Evolutionary conservation across 2,888 invertebrate species (phyloP).

Genomic region (Opisthograptis luteolata): DNA sequence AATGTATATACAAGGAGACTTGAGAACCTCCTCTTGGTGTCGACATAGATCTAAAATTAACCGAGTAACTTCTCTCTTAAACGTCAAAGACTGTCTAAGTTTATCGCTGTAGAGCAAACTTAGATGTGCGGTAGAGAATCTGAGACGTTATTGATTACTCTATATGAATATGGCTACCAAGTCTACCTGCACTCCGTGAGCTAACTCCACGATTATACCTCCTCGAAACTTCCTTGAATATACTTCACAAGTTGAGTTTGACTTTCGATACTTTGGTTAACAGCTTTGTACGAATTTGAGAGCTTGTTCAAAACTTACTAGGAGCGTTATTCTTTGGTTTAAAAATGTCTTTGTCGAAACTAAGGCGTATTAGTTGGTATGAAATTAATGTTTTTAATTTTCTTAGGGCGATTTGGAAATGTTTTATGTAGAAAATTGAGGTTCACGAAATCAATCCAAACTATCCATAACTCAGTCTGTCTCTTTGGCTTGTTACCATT

Average conservation of each 20-base stretch:
- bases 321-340: constrained; percentile 13
- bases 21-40: too few relatives aligned
- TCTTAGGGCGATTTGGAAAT: too few relatives aligned
- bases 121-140: constrained; percentile 24
- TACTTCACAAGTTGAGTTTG: constrained; percentile 15
- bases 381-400: too few relatives aligned
- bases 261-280: constrained; percentile 22
- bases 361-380: too few relatives aligned
- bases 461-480: too few relatives aligned
- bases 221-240: constrained; percentile 19
- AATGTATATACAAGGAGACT: too few relatives aligned
- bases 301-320: constrained; percentile 6
- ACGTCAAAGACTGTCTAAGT: constrained; percentile 24
- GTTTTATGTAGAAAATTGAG: too few relatives aligned
- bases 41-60: too few relatives aligned
- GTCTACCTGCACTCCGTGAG: constrained; percentile 6
- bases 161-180: constrained; percentile 10
- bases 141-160: constrained; percentile 31
- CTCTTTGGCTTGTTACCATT: too few relatives aligned
- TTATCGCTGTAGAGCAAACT: constrained; percentile 16
- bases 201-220: constrained; percentile 10
- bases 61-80: constrained; percentile 23
- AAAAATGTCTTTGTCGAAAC: too few relatives aligned
- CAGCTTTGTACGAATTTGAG: constrained; percentile 18
- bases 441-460: too few relatives aligned